Percentiles rank a stretch among this genome's conserved stretches.
Evolutionary conservation across 2,113 vertebrate species (phyloP).

Genomic region (Dendropsophus ebraccatus): DNA sequence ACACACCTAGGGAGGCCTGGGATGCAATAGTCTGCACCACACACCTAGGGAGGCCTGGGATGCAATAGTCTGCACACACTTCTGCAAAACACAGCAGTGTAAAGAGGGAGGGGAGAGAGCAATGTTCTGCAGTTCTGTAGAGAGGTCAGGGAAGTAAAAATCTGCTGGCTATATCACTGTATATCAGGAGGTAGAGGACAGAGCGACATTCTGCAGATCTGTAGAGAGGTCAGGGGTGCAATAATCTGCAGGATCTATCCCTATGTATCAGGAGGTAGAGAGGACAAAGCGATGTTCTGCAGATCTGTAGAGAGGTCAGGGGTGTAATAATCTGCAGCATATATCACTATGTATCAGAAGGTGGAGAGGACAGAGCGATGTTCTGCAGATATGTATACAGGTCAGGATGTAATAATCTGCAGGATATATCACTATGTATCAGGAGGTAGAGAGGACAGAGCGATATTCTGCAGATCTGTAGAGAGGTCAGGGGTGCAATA

Average conservation of each 20-base stretch:
- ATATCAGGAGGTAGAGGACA: neutral
- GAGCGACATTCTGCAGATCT: neutral
- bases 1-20: neutral
- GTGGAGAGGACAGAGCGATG: neutral
- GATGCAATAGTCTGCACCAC: neutral
- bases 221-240: neutral
- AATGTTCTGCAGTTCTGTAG: neutral
- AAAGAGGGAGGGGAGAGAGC: neutral
- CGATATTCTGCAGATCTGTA: no score
- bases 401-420: neutral
- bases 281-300: neutral
- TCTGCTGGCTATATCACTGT: neutral
- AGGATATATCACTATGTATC: neutral
- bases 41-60: neutral
- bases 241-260: conserved; percentile 16
- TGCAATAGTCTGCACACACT: neutral
- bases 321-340: conserved; percentile 2
- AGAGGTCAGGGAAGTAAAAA: neutral
- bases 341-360: neutral
- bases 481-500: no score
- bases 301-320: neutral
- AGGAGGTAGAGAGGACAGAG: neutral
- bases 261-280: neutral
- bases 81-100: neutral
- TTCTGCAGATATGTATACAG: neutral